Conservation (phyloP, 2,797 vertebrate genomes). For the Acipenser oxyrinchus region DNA sequence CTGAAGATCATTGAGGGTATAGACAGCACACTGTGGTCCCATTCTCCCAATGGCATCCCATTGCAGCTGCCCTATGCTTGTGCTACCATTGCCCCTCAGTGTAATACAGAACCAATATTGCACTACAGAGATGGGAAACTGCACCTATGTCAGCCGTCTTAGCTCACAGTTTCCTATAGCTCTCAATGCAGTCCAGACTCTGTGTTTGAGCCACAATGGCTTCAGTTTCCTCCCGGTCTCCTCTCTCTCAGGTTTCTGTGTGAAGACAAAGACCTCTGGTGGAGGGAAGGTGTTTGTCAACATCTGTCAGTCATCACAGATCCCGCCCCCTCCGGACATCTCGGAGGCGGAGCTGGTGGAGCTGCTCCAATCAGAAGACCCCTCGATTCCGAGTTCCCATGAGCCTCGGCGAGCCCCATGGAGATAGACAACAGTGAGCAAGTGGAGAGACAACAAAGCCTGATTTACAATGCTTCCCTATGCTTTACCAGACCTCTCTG, state of each 20-base stretch:
- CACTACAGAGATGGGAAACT: constrained; percentile 54
- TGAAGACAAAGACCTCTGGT: constrained; percentile 61
- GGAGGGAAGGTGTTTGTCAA: constrained; percentile 77
- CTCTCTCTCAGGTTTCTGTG: constrained; percentile 64
- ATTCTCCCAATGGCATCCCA: no score
- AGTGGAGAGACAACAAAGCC: neutral
- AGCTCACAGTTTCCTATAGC: no score
- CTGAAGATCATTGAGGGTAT: no score
- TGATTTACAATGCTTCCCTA: no score
- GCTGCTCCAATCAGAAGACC: constrained; percentile 78
- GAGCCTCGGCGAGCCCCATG: constrained; percentile 81
- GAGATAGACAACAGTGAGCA: constrained; percentile 78
- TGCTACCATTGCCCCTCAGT: no score
- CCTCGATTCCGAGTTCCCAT: constrained; percentile 78
- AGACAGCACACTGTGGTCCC: no score
- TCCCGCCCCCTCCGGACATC: constrained; percentile 68
- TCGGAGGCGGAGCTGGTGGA: constrained; percentile 67
- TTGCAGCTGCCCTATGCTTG: no score
- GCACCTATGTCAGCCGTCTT: constrained; percentile 45
- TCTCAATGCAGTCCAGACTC: neutral
- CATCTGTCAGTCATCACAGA: constrained; percentile 69
- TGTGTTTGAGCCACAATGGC: no score
- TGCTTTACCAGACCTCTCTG: no score
- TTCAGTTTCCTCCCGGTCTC: neutral
- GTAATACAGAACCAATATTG: constrained; percentile 15